phyloP scores from a whole-genome alignment of 2,797 vertebrate species.

The Lates japonicus region DNA sequence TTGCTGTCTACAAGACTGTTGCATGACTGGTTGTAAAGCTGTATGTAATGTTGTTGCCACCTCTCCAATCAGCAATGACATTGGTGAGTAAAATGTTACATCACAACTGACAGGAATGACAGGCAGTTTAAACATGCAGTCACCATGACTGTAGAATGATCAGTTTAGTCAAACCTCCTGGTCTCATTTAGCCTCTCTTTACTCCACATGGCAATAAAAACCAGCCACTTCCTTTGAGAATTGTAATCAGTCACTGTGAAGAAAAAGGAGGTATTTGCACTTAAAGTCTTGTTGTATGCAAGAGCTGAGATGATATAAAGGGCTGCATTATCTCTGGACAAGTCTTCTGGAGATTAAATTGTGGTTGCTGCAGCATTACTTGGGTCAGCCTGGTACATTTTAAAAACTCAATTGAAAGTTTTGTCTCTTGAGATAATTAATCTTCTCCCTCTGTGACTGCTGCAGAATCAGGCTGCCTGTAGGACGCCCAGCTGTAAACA shows the following conservation, averaged over 20 bases:
- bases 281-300: background rate
- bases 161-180: background rate
- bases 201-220: conserved; percentile 1
- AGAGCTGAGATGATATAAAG: conserved; percentile 12
- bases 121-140: background rate
- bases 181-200: background rate
- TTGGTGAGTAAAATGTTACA: background rate
- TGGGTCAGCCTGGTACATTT: background rate
- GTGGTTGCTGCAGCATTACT: background rate
- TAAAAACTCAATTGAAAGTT: background rate
- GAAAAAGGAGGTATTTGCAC: background rate
- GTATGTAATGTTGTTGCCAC: background rate
- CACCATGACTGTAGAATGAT: background rate
- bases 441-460: conserved; percentile 6
- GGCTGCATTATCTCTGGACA: too few relatives aligned
- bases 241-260: background rate
- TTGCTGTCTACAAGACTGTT: background rate
- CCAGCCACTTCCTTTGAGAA: background rate
- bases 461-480: conserved; percentile 5
- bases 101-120: background rate
- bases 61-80: background rate
- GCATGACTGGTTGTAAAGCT: background rate
- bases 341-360: background rate
- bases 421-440: conserved; percentile 10
- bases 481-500: conserved; percentile 24